Evolutionary conservation across 1,140 invertebrate genomes (phyloP).

Genomic region (Drosophila sp.): DNA sequence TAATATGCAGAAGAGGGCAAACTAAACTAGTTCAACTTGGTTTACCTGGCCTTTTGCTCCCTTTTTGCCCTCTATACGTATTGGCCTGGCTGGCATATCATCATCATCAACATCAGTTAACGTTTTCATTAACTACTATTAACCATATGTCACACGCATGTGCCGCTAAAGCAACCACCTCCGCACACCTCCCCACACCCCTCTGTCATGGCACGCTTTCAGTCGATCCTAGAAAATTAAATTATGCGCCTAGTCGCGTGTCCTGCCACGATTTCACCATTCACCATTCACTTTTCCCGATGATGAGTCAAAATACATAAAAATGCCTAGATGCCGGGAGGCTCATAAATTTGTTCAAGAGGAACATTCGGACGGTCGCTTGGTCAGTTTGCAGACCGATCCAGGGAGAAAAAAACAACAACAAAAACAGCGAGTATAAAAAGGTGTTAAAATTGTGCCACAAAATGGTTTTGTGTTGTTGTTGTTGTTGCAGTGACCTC

Average conservation of each 20-base stretch:
- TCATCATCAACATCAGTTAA: conserved; percentile 63
- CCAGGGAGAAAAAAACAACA: neutral
- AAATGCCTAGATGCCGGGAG: conserved; percentile 59
- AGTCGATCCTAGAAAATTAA: conserved; percentile 70
- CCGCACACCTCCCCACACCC: conserved; percentile 25
- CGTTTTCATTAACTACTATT: conserved; percentile 80
- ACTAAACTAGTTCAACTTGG: conserved; percentile 8
- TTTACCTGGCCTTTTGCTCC: conserved; percentile 4
- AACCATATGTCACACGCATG: conserved; percentile 78
- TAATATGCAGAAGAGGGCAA: conserved; percentile 42
- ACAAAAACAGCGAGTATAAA: conserved; percentile 33
- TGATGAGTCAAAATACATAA: conserved; percentile 77
- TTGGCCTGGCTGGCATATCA: conserved; percentile 41
- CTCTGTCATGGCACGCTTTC: no score
- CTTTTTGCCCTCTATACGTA: neutral
- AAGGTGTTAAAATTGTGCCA: conserved; percentile 79
- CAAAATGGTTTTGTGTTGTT: conserved; percentile 65
- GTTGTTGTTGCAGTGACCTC: conserved; percentile 28
- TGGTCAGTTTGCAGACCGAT: conserved; percentile 52
- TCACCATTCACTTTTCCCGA: conserved; percentile 43
- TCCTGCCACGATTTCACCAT: conserved; percentile 58
- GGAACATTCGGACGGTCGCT: conserved; percentile 39
- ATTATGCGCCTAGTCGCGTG: conserved; percentile 76
- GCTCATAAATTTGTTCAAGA: conserved; percentile 62
- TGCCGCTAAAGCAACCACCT: neutral